Evolutionary conservation across 2,888 invertebrate species (phyloP).

Genomic region (Odontomyia ornata): DNA sequence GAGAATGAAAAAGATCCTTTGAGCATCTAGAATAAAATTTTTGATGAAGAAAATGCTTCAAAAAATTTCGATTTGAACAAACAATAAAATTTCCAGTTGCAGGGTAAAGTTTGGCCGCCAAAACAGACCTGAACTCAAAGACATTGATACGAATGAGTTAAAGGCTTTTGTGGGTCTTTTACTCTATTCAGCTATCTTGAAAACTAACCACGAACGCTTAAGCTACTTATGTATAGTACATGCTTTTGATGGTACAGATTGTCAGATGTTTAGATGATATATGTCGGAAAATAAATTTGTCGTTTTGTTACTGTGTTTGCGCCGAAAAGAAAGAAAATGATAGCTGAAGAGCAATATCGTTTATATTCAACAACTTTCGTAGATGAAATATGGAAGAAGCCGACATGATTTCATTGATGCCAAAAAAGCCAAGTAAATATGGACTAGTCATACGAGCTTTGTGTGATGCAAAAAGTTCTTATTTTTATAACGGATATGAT

Average conservation of each 20-base stretch:
- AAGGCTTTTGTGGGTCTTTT: too few species aligned
- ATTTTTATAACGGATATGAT: constrained; percentile 15
- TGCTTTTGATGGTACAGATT: neutral
- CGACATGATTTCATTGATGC: constrained; percentile 2
- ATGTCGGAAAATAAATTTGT: neutral
- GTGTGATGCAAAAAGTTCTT: constrained; percentile 3
- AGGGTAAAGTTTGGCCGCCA: neutral
- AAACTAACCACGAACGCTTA: neutral
- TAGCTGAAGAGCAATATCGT: too few species aligned
- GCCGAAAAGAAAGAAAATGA: neutral
- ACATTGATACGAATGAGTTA: neutral
- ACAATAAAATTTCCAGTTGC: neutral
- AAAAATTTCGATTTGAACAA: neutral
- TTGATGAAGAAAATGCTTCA: neutral
- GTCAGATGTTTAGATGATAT: neutral
- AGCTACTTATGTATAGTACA: neutral
- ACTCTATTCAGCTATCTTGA: neutral
- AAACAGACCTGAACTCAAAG: neutral
- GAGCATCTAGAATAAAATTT: neutral
- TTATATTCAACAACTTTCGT: neutral
- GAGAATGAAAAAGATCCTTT: too few species aligned
- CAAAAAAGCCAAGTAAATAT: constrained; percentile 1
- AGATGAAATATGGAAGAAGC: neutral
- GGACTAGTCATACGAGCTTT: neutral
- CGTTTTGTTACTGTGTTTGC: neutral